Conservation (phyloP, 2,888 invertebrate species). For the Melinopterus prodromus region DNA sequence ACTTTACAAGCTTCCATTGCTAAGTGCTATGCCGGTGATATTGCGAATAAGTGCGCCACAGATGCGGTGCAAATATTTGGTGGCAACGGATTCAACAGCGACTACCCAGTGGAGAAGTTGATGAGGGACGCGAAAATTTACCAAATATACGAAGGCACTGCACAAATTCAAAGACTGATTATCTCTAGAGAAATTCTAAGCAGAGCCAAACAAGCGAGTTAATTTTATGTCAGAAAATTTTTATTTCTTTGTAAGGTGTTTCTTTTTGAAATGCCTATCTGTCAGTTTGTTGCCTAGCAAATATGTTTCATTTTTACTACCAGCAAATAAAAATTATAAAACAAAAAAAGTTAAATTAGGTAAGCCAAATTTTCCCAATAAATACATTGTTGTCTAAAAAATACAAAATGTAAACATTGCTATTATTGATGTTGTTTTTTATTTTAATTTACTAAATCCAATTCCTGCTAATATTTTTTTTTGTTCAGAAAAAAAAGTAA, state of each 20-base stretch:
- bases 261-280: not conserved
- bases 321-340: too few species aligned
- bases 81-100: constrained; percentile 94
- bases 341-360: too few species aligned
- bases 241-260: not conserved
- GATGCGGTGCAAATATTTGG: constrained; percentile 97
- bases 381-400: too few species aligned
- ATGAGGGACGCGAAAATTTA: constrained; percentile 99
- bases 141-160: constrained; percentile 98
- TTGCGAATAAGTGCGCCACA: constrained; percentile 92
- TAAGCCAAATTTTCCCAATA: too few species aligned
- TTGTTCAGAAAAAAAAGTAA: too few species aligned
- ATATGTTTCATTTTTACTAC: too few species aligned
- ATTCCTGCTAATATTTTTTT: too few species aligned
- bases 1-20: constrained; percentile 93
- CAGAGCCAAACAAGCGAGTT: constrained; percentile 26
- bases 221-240: constrained; percentile 13
- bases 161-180: constrained; percentile 95
- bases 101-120: constrained; percentile 98
- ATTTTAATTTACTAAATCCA: too few species aligned
- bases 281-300: too few species aligned
- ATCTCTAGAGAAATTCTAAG: constrained; percentile 79
- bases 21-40: constrained; percentile 92
- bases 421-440: too few species aligned
- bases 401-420: too few species aligned